phyloP scores from a whole-genome alignment of 2,113 vertebrate species.

The Jacana jacana region DNA sequence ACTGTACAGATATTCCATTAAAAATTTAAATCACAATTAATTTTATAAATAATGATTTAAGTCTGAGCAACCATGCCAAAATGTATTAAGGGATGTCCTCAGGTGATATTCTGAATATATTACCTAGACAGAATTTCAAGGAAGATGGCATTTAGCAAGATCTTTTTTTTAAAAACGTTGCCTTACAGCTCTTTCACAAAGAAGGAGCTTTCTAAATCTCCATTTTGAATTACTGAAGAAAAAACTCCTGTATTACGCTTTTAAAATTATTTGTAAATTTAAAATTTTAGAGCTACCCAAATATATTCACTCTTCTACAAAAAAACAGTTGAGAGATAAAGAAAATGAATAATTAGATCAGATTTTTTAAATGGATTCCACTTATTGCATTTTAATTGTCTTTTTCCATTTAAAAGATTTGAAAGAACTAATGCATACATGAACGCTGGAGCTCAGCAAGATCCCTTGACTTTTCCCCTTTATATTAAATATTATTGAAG shows the following conservation, averaged over 20 bases:
- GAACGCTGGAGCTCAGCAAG: background rate
- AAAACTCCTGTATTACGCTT: fast-evolving
- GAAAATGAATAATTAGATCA: background rate
- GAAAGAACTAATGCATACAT: background rate
- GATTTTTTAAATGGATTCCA: background rate
- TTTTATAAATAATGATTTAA: background rate
- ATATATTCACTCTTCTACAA: background rate
- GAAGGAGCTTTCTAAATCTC: background rate
- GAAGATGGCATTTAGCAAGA: background rate
- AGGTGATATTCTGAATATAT: background rate
- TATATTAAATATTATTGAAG: background rate
- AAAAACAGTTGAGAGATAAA: background rate
- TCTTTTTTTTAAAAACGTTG: background rate
- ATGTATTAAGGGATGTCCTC: background rate
- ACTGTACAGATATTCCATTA: background rate
- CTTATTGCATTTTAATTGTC: background rate
- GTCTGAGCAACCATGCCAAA: background rate
- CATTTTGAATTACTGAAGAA: background rate
- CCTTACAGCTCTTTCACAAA: background rate
- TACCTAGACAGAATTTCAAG: background rate
- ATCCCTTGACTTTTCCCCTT: background rate
- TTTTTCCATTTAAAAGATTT: background rate
- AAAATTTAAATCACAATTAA: background rate
- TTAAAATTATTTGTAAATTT: background rate
- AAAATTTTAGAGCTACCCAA: background rate